Conservation (phyloP, 2,113 vertebrate species). For the Irena cyanogastra region DNA sequence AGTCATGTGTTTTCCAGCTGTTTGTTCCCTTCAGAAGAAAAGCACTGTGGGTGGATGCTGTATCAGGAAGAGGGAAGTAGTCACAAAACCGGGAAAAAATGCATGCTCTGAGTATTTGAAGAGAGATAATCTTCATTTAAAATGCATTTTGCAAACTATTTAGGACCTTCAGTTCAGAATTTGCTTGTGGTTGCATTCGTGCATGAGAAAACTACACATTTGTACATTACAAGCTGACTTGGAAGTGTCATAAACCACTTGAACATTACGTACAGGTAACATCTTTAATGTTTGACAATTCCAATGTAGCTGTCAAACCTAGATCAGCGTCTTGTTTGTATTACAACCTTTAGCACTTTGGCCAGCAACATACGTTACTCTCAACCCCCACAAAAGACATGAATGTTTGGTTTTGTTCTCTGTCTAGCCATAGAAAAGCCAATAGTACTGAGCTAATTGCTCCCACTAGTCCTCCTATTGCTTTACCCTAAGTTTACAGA, state of each 20-base stretch:
- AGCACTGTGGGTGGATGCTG: not conserved
- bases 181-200: not conserved
- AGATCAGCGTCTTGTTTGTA: not conserved
- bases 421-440: not conserved
- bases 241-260: not conserved
- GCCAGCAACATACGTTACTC: not conserved
- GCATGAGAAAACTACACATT: not conserved
- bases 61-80: not conserved
- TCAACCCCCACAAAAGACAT: not conserved
- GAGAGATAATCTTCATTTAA: not conserved
- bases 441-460: not conserved
- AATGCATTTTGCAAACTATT: not conserved
- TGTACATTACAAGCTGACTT: not conserved
- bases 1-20: constrained; percentile 11
- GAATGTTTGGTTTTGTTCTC: not conserved
- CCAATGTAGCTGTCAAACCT: not conserved
- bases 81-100: not conserved
- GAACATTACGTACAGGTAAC: not conserved
- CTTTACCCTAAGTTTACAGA: not conserved
- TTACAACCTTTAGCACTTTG: not conserved
- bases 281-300: not conserved
- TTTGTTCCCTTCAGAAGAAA: constrained; percentile 1
- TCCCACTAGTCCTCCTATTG: not conserved
- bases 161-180: not conserved
- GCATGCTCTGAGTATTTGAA: not conserved